Conservation (phyloP, 2,113 vertebrate genomes). For the Chloebia gouldiae region DNA sequence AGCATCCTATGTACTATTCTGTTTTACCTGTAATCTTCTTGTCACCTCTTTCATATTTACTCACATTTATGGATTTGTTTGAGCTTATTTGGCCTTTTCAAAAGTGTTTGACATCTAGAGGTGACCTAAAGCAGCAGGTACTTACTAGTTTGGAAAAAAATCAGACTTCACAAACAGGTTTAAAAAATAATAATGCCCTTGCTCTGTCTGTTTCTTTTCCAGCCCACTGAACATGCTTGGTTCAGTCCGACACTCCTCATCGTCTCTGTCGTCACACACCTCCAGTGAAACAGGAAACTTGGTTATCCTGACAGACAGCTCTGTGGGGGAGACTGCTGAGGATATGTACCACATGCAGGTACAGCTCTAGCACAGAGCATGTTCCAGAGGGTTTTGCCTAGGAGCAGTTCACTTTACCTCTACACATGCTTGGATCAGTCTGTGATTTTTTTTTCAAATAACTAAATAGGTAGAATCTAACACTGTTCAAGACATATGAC, state of each 20-base stretch:
- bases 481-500: not conserved
- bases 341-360: slow-evolving; percentile 94
- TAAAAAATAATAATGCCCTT: not conserved
- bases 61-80: not conserved
- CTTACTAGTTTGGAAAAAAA: not conserved
- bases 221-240: slow-evolving; percentile 92
- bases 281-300: slow-evolving; percentile 92
- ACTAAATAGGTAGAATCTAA: not conserved
- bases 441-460: not conserved
- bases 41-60: not conserved
- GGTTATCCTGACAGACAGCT: slow-evolving; percentile 86
- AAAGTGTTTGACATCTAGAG: not conserved
- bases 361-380: not conserved
- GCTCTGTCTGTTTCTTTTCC: slow-evolving; percentile 46
- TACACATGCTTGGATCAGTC: not conserved
- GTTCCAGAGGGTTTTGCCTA: not conserved
- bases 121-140: not conserved
- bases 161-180: not conserved
- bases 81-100: not conserved
- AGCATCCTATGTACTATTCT: not conserved
- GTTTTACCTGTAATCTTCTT: not conserved
- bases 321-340: slow-evolving; percentile 86
- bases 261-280: slow-evolving; percentile 92
- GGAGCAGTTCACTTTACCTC: not conserved
- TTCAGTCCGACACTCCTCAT: slow-evolving; percentile 90